phyloP scores from a whole-genome alignment of 1,140 invertebrate species.

The Ceratina calcarata region DNA sequence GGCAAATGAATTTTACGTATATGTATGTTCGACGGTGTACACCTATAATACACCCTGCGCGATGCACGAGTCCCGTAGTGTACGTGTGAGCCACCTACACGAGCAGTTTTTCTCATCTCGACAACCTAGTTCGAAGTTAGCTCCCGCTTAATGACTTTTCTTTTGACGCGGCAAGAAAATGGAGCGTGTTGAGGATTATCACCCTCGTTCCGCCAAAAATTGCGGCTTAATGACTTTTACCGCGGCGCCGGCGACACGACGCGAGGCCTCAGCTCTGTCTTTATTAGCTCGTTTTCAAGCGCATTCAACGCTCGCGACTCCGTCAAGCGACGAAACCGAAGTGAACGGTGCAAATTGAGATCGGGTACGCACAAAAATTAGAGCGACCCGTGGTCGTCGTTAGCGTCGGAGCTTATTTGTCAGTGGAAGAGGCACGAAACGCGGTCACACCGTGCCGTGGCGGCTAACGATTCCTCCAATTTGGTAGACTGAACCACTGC shows the following conservation, averaged over 20 bases:
- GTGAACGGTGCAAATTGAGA: background rate
- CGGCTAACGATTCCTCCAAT: background rate
- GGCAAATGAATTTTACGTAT: conserved; percentile 26
- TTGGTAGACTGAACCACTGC: background rate
- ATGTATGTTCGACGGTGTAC: no score
- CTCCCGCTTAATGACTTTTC: conserved; percentile 30
- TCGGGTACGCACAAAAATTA: conserved; percentile 1
- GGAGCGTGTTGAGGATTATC: conserved; percentile 32
- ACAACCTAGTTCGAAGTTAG: conserved; percentile 16
- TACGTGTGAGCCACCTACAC: background rate
- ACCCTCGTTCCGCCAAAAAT: conserved; percentile 33
- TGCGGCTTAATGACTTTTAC: conserved; percentile 25
- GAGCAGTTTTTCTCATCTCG: background rate
- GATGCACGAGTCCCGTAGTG: no score
- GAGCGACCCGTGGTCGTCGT: no score
- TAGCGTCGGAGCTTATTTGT: background rate
- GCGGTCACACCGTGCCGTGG: background rate
- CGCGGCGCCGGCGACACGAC: background rate
- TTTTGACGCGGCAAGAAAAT: conserved; percentile 28
- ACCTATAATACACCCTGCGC: no score
- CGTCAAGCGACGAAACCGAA: no score
- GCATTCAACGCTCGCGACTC: no score
- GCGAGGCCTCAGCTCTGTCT: background rate
- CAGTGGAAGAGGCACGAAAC: background rate
- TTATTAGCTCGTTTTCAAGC: no score